Evolutionary conservation across 2,888 invertebrate genomes (phyloP).

Genomic region (Syrista parreyssii): DNA sequence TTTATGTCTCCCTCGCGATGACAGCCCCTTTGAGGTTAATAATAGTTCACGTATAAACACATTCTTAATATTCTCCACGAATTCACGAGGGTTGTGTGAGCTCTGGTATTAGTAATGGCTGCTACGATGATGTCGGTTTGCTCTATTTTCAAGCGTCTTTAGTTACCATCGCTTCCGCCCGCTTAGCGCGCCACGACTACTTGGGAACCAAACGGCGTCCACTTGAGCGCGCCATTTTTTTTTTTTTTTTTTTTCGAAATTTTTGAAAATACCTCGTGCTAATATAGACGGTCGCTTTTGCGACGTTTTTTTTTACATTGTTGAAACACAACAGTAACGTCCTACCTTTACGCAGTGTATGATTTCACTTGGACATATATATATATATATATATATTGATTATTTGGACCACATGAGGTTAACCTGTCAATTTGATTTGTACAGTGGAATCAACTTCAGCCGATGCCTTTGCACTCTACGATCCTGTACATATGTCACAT

Average conservation of each 20-base stretch:
- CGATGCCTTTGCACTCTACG: neutral
- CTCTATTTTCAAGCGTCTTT: neutral
- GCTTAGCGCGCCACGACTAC: neutral
- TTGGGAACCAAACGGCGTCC: neutral
- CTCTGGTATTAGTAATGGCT: neutral
- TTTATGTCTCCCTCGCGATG: constrained; percentile 49
- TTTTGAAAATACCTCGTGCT: neutral
- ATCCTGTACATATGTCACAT: neutral
- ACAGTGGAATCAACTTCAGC: neutral
- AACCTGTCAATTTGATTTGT: neutral
- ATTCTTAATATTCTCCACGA: constrained; percentile 44
- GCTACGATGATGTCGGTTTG: neutral
- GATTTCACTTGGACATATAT: too few species aligned
- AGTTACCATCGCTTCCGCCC: neutral
- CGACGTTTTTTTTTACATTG: too few species aligned
- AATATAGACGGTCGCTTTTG: too few species aligned
- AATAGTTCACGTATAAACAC: constrained; percentile 44
- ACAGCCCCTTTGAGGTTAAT: constrained; percentile 53
- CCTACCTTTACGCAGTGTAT: too few species aligned
- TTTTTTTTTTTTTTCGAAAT: neutral
- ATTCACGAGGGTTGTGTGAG: neutral
- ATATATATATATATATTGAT: neutral
- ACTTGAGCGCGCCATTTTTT: too few species aligned
- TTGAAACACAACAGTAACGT: too few species aligned
- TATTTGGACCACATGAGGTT: neutral